phyloP scores from a whole-genome alignment of 1,140 invertebrate genomes.

The Dolichoris vasculosae region DNA sequence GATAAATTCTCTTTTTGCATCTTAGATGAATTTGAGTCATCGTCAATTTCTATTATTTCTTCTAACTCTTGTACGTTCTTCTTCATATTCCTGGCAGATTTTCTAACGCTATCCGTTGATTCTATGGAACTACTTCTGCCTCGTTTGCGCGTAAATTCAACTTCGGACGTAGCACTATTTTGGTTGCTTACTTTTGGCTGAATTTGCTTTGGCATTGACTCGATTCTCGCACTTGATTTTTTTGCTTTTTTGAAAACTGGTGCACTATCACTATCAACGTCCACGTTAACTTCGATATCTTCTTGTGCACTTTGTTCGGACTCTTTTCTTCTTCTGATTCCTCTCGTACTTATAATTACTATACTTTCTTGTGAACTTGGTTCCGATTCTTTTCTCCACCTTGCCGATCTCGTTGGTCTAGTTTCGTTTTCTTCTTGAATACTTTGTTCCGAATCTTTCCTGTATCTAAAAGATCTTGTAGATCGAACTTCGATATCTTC shows the following conservation, averaged over 20 bases:
- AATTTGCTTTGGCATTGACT: constrained; percentile 20
- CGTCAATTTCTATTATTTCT: constrained; percentile 49
- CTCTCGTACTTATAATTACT: constrained; percentile 13
- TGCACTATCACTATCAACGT: constrained; percentile 46
- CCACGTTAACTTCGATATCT: constrained; percentile 42
- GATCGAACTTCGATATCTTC: constrained; percentile 42
- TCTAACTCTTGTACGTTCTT: constrained; percentile 41
- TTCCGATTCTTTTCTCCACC: constrained; percentile 21
- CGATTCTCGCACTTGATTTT: constrained; percentile 11
- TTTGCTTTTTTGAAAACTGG: constrained; percentile 39
- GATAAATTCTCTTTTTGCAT: neutral
- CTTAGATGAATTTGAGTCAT: constrained; percentile 17
- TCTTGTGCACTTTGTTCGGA: constrained; percentile 40
- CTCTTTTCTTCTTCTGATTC: constrained; percentile 18
- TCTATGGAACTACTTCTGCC: constrained; percentile 50
- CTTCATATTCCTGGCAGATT: constrained; percentile 23
- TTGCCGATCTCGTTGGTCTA: neutral
- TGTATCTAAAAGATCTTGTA: neutral
- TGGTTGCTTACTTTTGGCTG: constrained; percentile 34
- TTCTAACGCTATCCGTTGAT: constrained; percentile 39
- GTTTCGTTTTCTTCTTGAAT: constrained; percentile 12
- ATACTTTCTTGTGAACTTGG: constrained; percentile 20
- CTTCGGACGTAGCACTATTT: neutral
- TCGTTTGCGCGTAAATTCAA: constrained; percentile 32
- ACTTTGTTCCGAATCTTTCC: constrained; percentile 42